phyloP scores from a whole-genome alignment of 1,140 invertebrate species.

The Drosophila parabipectinata region DNA sequence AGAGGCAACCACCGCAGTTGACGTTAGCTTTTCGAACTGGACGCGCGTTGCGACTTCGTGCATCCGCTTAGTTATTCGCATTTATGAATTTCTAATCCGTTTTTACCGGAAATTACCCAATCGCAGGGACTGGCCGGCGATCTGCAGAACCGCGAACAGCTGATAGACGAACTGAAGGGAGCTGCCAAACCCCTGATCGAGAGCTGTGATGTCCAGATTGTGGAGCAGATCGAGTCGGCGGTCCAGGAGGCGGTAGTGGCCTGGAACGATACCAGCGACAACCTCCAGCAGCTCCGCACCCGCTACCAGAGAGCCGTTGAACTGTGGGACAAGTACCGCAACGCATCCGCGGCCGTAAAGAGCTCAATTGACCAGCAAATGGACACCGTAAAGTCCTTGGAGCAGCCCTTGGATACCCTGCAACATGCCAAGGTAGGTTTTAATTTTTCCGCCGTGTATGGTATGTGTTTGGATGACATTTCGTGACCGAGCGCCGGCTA shows the following conservation, averaged over 20 bases:
- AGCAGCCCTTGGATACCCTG: slow-evolving; percentile 76
- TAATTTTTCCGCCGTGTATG: background rate
- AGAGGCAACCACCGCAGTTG: slow-evolving; percentile 43
- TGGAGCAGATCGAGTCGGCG: slow-evolving; percentile 88
- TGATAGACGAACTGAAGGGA: slow-evolving; percentile 88
- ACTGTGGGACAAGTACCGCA: slow-evolving; percentile 90
- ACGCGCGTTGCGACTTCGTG: slow-evolving; percentile 42
- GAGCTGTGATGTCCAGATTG: slow-evolving; percentile 88
- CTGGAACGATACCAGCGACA: slow-evolving; percentile 90
- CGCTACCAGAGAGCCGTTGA: slow-evolving; percentile 90
- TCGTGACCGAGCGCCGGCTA: slow-evolving; percentile 22
- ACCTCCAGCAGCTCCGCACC: slow-evolving; percentile 89
- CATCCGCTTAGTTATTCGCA: background rate
- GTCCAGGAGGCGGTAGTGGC: slow-evolving; percentile 90
- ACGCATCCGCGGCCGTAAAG: slow-evolving; percentile 89
- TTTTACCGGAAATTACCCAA: background rate
- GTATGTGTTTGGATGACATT: slow-evolving; percentile 1
- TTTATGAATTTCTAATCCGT: slow-evolving; percentile 18
- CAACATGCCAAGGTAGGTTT: slow-evolving; percentile 82
- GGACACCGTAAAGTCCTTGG: slow-evolving; percentile 77
- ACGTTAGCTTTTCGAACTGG: slow-evolving; percentile 64
- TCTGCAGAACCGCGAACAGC: slow-evolving; percentile 87
- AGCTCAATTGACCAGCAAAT: slow-evolving; percentile 89
- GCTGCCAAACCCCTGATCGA: slow-evolving; percentile 89
- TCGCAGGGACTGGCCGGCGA: slow-evolving; percentile 87